Evolutionary conservation across 2,797 vertebrate species (phyloP).

Genomic region (Calcarius lapponicus): DNA sequence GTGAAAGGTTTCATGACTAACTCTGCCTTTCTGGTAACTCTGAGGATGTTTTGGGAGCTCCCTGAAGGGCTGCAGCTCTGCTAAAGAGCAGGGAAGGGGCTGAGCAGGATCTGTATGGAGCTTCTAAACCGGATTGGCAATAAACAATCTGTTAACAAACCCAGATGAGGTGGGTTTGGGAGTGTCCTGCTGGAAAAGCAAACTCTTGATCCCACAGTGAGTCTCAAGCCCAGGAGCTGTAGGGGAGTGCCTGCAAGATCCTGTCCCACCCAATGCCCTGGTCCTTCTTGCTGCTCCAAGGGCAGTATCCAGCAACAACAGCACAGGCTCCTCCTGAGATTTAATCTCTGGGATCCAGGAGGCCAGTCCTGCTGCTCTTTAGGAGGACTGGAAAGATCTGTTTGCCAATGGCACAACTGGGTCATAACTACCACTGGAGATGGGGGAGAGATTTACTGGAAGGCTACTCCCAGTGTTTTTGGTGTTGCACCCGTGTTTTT

Average conservation of each 20-base stretch:
- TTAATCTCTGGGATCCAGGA: background rate
- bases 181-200: conserved; percentile 42
- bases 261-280: conserved; percentile 9
- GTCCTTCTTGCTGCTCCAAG: background rate
- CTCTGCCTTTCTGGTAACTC: background rate
- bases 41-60: background rate
- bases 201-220: conserved; percentile 1
- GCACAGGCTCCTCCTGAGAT: background rate
- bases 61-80: background rate
- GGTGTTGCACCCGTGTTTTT: background rate
- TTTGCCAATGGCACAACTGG: background rate
- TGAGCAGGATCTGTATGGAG: background rate
- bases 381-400: background rate
- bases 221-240: conserved; percentile 8
- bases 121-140: background rate
- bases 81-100: background rate
- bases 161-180: conserved; percentile 2
- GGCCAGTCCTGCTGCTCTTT: background rate
- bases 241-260: conserved; percentile 5
- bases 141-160: background rate
- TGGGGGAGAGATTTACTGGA: background rate
- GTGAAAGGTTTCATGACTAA: background rate
- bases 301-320: background rate
- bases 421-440: background rate
- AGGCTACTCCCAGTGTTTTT: conserved; percentile 8